These are phyloP conservation scores for Drepana arcuata DNA, from an alignment of 1,140 invertebrate genomes.

Conservation along the genomic window DNA sequence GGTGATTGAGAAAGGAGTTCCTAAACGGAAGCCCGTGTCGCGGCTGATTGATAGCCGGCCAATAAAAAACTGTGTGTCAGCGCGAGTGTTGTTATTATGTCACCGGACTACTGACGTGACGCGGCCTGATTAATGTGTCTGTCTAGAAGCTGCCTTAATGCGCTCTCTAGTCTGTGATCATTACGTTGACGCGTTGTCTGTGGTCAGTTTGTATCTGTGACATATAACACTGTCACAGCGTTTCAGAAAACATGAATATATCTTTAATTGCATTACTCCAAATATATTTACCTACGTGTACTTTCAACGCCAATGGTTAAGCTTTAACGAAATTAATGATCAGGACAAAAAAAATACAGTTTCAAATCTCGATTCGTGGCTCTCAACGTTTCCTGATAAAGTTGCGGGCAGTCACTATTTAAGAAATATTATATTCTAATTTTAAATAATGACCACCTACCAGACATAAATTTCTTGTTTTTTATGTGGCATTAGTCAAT, in stretches of 20 bases:
- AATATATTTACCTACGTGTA: too few species aligned
- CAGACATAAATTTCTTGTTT: too few species aligned
- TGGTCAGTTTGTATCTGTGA: slow-evolving; percentile 14
- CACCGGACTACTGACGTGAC: slow-evolving; percentile 24
- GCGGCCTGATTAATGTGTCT: slow-evolving; percentile 44
- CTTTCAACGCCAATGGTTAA: too few species aligned
- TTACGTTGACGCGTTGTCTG: slow-evolving; percentile 19
- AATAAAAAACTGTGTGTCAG: slow-evolving; percentile 49
- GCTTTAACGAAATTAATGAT: background rate
- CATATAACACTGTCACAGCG: too few species aligned
- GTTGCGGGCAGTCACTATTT: too few species aligned
- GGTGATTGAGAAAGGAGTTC: slow-evolving; percentile 36
- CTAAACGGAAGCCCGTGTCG: slow-evolving; percentile 43
- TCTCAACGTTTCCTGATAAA: too few species aligned
- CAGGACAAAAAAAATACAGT: slow-evolving; percentile 1
- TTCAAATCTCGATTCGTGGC: too few species aligned
- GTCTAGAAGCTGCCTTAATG: slow-evolving; percentile 24
- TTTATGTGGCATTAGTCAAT: slow-evolving; percentile 28
- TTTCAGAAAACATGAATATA: too few species aligned
- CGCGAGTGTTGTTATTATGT: slow-evolving; percentile 46
- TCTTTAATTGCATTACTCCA: too few species aligned
- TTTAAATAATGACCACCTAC: too few species aligned
- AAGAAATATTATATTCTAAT: too few species aligned
- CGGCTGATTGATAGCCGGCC: slow-evolving; percentile 42
- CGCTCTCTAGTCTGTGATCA: slow-evolving; percentile 20